These are phyloP conservation scores for Slavum lentiscoides DNA, from an alignment of 2,888 invertebrate genomes.

Conservation along the genomic window DNA sequence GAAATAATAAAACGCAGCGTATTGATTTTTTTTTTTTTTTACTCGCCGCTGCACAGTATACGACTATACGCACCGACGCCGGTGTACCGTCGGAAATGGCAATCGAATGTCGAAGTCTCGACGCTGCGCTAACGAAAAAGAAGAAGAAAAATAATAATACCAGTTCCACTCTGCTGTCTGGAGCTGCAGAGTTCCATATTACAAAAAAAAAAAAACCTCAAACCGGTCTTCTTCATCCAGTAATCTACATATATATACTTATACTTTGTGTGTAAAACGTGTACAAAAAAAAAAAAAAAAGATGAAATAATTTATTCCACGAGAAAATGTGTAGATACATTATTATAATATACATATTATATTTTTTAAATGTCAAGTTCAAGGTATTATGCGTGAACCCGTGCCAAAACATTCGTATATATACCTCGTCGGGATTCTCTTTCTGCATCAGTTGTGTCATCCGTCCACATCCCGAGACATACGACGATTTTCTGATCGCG, in stretches of 20 bases:
- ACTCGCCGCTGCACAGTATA: no score
- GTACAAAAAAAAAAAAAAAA: constrained; percentile 10
- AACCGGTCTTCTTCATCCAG: constrained; percentile 51
- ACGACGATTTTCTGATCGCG: constrained; percentile 34
- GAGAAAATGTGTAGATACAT: constrained; percentile 23
- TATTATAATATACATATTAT: neutral
- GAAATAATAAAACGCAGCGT: no score
- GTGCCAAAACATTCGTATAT: constrained; percentile 42
- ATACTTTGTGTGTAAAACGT: constrained; percentile 3
- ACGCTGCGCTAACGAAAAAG: neutral
- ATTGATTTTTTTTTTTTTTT: no score
- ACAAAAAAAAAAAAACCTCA: constrained; percentile 23
- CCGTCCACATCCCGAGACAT: constrained; percentile 24
- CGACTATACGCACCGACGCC: neutral
- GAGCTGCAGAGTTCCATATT: neutral
- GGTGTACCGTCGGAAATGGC: constrained; percentile 3
- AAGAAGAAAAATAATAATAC: constrained; percentile 34
- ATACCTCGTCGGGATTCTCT: constrained; percentile 1
- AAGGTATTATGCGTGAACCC: constrained; percentile 32
- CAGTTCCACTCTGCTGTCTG: constrained; percentile 41
- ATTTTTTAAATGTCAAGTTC: constrained; percentile 45
- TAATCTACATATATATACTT: constrained; percentile 40
- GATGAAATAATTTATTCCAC: constrained; percentile 41
- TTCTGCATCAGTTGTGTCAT: constrained; percentile 48
- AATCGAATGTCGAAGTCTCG: constrained; percentile 24